Base-by-base conservation (phyloP, 2,888 invertebrate genomes). In the Drosophila paracracens region DNA sequence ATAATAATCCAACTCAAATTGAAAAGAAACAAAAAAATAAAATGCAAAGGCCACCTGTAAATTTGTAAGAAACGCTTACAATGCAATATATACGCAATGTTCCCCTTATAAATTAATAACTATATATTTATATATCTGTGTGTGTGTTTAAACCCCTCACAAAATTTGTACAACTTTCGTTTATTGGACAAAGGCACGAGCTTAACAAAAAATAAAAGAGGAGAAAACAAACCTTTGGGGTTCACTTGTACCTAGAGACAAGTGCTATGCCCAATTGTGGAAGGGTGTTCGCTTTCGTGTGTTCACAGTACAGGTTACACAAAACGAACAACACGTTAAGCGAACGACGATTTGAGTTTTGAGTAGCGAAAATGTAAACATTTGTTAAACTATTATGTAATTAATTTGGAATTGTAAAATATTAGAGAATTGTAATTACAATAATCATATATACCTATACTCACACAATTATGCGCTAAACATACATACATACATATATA, bases 381-480 rank as follows among this genome's bases (percentile, higher is more conserved):
- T 88, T 85, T 85, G 89, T 85, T 85, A 87, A 85, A 87, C 88
- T 89, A 85, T 85, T 89, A 83, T 82, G 83, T 83, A 57, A 59
- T 52, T 78, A 70, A 78, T 85, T 82, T 88, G 67, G 72, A 85
- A 87, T 84, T 85, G 85, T 85, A 85, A 84, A 62, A 89, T 85
- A 85, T 89, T 85, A 85, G 85, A 85, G 84, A 85, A 85, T 85
- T 85, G 89, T 89, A 85, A 84, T 84, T 87, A 89, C 82, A 83
- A 87, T 84, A 86, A 83, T 66, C 84, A 83, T 74, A 35, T 25
- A 86, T 72, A 70, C 61, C 21, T 71, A 68, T 73, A 79, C 60
- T 72, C 67, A 64, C 67, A 64, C 61, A 73, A 65, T 48, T 66
- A 79, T 80, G 57, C 76, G 80, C 77, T 80, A 76, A 67, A 67